These are phyloP conservation scores for Mobula birostris DNA, from an alignment of 2,113 vertebrate species.

Conservation along the genomic window DNA sequence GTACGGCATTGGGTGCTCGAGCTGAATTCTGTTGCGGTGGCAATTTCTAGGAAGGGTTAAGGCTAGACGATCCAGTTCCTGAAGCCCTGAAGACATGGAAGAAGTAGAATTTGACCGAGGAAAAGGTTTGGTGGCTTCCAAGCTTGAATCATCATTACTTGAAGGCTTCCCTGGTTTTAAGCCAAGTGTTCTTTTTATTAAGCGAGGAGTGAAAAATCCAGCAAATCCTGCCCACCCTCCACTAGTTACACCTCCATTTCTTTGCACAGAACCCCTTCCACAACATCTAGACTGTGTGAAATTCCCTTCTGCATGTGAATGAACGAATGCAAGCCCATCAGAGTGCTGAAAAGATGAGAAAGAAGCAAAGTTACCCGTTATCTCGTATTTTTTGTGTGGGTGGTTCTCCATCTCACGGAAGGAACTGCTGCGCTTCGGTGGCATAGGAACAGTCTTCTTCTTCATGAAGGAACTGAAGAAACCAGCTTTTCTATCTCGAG, in stretches of 20 bases:
- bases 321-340: conserved; percentile 75
- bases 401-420: conserved; percentile 97
- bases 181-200: conserved; percentile 96
- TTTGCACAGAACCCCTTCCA: conserved; percentile 79
- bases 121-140: conserved; percentile 79
- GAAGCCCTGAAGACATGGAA: conserved; percentile 92
- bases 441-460: conserved; percentile 87
- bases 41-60: conserved; percentile 94
- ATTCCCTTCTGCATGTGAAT: conserved; percentile 70
- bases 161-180: conserved; percentile 80
- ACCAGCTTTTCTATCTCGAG: conserved; percentile 86
- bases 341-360: conserved; percentile 71
- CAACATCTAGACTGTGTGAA: conserved; percentile 78
- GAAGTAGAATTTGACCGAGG: conserved; percentile 97
- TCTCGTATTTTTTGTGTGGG: conserved; percentile 91
- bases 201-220: conserved; percentile 93
- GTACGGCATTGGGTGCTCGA: conserved; percentile 84
- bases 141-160: conserved; percentile 55
- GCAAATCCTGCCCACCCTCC: conserved; percentile 86
- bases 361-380: conserved; percentile 72
- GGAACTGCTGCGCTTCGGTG: conserved; percentile 91
- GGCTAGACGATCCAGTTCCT: conserved; percentile 93
- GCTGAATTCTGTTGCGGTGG: conserved; percentile 78
- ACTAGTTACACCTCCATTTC: conserved; percentile 64
- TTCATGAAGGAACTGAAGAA: conserved; percentile 99